phyloP scores from a whole-genome alignment of 2,113 vertebrate species.

The Terrapene triunguis region DNA sequence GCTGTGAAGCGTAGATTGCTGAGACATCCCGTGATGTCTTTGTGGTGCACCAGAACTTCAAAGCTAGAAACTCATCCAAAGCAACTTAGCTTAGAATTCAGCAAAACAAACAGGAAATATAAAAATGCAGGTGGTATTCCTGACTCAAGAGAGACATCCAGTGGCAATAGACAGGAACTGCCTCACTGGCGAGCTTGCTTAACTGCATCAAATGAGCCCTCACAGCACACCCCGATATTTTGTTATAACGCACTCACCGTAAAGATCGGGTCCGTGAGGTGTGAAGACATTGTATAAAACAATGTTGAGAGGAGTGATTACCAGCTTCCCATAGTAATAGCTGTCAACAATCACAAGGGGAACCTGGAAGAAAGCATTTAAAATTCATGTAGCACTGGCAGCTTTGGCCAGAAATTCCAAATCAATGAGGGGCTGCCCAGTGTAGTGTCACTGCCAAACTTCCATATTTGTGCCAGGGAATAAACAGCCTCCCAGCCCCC shows the following conservation, averaged over 20 bases:
- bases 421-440: background rate
- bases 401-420: background rate
- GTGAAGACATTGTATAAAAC: slow-evolving; percentile 97
- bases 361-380: slow-evolving; percentile 78
- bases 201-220: background rate
- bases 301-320: slow-evolving; percentile 94
- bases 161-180: slow-evolving; percentile 30
- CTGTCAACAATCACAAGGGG: slow-evolving; percentile 93
- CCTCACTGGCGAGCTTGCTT: background rate
- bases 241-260: slow-evolving; percentile 82
- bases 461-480: background rate
- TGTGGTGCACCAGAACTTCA: background rate
- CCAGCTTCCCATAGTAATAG: slow-evolving; percentile 95
- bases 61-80: background rate
- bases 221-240: background rate
- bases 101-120: background rate
- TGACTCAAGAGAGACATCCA: slow-evolving; percentile 69
- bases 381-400: background rate
- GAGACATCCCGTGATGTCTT: background rate
- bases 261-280: slow-evolving; percentile 94
- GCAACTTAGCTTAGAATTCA: fast-evolving
- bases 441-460: background rate
- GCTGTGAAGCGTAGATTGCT: background rate
- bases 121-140: background rate
- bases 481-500: background rate